These are phyloP conservation scores for Ennomos quercinarius DNA, from an alignment of 2,888 invertebrate species.

Conservation along the genomic window DNA sequence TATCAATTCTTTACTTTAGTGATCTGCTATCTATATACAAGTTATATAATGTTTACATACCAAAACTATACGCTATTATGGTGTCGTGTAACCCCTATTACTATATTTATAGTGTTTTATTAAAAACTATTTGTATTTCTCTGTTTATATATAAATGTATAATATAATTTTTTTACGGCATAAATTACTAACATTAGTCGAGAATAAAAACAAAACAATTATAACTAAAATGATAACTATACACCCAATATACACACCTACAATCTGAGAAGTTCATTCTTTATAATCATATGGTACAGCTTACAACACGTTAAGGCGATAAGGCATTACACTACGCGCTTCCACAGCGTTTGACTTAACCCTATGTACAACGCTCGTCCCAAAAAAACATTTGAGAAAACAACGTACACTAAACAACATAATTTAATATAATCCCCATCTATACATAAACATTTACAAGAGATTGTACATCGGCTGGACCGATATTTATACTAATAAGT, in stretches of 20 bases:
- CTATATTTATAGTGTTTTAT: conserved; percentile 82
- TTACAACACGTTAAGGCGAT: conserved; percentile 72
- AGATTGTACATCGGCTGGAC: conserved; percentile 76
- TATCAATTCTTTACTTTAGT: conserved; percentile 78
- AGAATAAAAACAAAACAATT: conserved; percentile 69
- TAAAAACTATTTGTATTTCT: conserved; percentile 83
- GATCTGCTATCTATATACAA: conserved; percentile 80
- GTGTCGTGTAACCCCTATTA: conserved; percentile 78
- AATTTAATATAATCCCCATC: conserved; percentile 83
- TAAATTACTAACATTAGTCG: conserved; percentile 84
- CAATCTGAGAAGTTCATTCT: conserved; percentile 59
- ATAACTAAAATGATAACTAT: conserved; percentile 78
- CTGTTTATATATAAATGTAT: conserved; percentile 76
- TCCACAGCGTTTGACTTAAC: conserved; percentile 49
- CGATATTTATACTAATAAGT: conserved; percentile 68
- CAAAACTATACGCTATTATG: conserved; percentile 82
- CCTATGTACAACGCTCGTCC: conserved; percentile 44
- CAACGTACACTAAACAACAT: conserved; percentile 68
- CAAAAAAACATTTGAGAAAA: conserved; percentile 62
- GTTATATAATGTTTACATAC: conserved; percentile 81
- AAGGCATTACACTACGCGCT: conserved; percentile 72
- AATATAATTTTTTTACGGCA: conserved; percentile 77
- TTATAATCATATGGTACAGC: conserved; percentile 70
- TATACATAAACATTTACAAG: conserved; percentile 83
- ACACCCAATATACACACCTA: conserved; percentile 84